Evolutionary conservation across 1,140 invertebrate genomes (phyloP), one percentile per base, ranked within the genome.

Genomic region (Bombus impatiens): DNA sequence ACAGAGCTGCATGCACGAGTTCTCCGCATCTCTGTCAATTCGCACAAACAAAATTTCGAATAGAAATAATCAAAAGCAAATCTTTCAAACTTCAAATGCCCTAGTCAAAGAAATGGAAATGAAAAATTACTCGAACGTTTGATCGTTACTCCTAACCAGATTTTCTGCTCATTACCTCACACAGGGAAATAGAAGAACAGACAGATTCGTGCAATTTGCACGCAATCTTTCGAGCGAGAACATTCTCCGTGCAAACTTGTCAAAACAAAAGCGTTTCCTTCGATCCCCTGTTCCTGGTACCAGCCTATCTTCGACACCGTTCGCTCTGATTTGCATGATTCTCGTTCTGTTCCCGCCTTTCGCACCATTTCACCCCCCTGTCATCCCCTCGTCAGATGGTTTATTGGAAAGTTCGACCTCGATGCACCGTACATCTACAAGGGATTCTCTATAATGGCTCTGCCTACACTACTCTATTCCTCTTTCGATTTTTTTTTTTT

Each of bases 401-500:
- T 90, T 90, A 90, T 90, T 89, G 89, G 88, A 88, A 89, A 90
- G 89, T 86, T 84, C 70, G 78, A 91, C 81, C 86, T 75, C 82
- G 82, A 78, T 91, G 84, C 86, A 91, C 78, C 89, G 77, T 86
- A 84, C 78, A 74, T 67, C 77, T 67, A 87, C 86, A 86, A 88
- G 86, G 85, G 86, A 87, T 67, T 86, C 82, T 84, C 78, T 84
- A 88, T 88, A 90, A 90, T 90, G 83, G 83, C 65, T 84, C 53
- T 76, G 40, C 78, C 47, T 57, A 67, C 37, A 67, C 75, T 59
- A 70, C 42, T 80, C 82, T 75, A 78, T 76, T 40, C 78, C 62
- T 81, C 79, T 78, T 76, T 59, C 32, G 65, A 18, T 67, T 18
- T 67, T 53, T 18, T 72, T 62, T 47, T 18, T 35, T 53, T 65